phyloP scores from a whole-genome alignment of 2,113 vertebrate species.

The Marcusenius ussheri region DNA sequence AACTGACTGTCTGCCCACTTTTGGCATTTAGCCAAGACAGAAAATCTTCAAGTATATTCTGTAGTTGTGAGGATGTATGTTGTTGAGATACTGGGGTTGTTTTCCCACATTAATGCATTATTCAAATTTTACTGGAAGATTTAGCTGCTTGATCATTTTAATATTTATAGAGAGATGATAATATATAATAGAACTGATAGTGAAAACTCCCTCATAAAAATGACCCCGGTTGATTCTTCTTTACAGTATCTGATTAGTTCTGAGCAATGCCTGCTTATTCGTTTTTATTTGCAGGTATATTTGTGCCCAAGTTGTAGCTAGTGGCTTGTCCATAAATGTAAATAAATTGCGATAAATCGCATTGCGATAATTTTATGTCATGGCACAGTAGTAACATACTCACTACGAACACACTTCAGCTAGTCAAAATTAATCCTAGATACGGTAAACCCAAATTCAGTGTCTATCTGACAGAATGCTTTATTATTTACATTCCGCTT shows the following conservation, averaged over 20 bases:
- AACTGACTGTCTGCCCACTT: slow-evolving; percentile 2
- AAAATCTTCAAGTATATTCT: slow-evolving; percentile 21
- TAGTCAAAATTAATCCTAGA: not conserved
- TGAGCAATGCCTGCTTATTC: not conserved
- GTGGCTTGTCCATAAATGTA: not conserved
- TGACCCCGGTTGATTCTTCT: not conserved
- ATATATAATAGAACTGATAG: not conserved
- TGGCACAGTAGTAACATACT: not conserved
- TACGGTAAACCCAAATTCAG: not conserved
- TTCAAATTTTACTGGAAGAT: not conserved
- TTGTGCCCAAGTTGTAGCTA: not conserved
- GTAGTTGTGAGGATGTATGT: not conserved
- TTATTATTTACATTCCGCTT: not conserved
- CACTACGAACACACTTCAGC: not conserved
- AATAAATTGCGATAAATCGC: not conserved
- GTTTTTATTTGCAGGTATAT: not conserved
- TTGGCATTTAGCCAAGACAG: slow-evolving; percentile 20
- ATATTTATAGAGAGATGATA: not conserved
- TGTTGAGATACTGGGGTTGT: not conserved
- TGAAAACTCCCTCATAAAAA: not conserved
- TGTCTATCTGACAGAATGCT: not conserved
- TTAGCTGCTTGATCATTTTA: not conserved
- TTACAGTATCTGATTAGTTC: not conserved
- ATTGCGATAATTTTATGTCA: not conserved
- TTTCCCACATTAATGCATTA: not conserved